Percentiles rank a stretch among this genome's conserved stretches.
These are phyloP conservation scores for Calypte anna DNA, from an alignment of 2,113 vertebrate genomes.

Conservation along the genomic window DNA sequence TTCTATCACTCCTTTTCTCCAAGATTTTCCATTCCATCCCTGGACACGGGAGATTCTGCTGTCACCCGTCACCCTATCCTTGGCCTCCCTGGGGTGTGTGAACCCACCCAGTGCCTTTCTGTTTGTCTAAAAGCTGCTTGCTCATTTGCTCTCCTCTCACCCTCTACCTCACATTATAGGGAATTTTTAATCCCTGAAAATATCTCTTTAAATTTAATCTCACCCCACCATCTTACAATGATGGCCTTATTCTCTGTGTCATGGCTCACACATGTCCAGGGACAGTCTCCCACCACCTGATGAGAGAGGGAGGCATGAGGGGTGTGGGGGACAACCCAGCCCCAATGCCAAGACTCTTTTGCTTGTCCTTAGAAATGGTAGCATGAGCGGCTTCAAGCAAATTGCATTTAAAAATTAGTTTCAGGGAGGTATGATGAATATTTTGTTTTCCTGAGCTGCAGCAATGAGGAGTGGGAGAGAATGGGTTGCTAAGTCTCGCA, in stretches of 20 bases:
- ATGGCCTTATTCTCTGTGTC: not conserved
- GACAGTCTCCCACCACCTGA: not conserved
- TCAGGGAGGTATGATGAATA: not conserved
- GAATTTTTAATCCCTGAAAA: not conserved
- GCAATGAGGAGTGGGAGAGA: not conserved
- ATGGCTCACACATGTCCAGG: not conserved
- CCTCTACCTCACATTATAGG: not conserved
- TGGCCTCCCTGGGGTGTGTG: not conserved
- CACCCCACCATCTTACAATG: not conserved
- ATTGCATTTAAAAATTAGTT: not conserved
- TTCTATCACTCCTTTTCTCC: not conserved
- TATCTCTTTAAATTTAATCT: not conserved
- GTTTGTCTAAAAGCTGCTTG: not conserved
- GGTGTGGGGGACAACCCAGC: not conserved
- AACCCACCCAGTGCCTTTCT: not conserved
- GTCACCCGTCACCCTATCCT: not conserved
- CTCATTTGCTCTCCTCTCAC: not conserved
- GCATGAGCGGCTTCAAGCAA: not conserved
- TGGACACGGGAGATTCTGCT: not conserved
- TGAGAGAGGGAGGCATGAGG: not conserved
- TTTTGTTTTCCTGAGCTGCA: not conserved
- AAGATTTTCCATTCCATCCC: not conserved
- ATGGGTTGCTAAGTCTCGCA: not conserved
- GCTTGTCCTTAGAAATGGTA: not conserved
- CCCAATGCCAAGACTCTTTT: not conserved